Percentiles rank a stretch among this genome's conserved stretches.
phyloP scores from a whole-genome alignment of 1,140 invertebrate genomes.

The Diprion similis region DNA sequence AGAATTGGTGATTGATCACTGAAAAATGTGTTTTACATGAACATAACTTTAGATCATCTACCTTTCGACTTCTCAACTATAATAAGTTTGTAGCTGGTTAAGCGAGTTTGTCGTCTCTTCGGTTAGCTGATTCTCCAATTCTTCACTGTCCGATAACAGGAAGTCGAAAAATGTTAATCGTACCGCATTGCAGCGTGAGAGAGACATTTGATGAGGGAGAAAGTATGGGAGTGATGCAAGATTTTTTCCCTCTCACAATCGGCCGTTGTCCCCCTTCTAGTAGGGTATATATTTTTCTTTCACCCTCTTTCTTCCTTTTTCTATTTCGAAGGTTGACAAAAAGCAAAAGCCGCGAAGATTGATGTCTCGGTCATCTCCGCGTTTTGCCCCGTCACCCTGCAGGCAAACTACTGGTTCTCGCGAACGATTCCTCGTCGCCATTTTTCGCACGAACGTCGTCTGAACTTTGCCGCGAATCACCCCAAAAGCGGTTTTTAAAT shows the following conservation, averaged over 20 bases:
- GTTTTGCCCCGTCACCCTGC: slow-evolving; percentile 49
- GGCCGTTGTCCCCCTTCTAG: background rate
- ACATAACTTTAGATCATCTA: too few relatives aligned
- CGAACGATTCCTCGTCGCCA: background rate
- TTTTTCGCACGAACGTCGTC: background rate
- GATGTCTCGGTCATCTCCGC: slow-evolving; percentile 47
- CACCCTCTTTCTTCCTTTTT: slow-evolving; percentile 1
- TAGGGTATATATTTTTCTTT: background rate
- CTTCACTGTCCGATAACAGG: slow-evolving; percentile 1
- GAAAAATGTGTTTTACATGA: too few relatives aligned
- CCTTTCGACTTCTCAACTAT: too few relatives aligned
- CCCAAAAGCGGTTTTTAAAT: background rate
- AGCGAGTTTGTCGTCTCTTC: too few relatives aligned
- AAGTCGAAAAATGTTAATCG: slow-evolving; percentile 5
- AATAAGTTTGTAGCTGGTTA: too few relatives aligned
- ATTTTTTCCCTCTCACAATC: too few relatives aligned
- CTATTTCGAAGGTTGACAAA: slow-evolving; percentile 30
- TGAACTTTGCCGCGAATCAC: background rate
- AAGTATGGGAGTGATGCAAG: too few relatives aligned
- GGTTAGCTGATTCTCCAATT: background rate
- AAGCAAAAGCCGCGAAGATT: slow-evolving; percentile 43
- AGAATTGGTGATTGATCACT: too few relatives aligned
- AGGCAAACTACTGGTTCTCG: background rate
- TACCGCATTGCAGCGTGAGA: background rate
- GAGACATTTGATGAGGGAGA: background rate